Evolutionary conservation across 1,140 invertebrate genomes (phyloP), one percentile per base, ranked within the genome.

Genomic region (Nephotettix cincticeps): DNA sequence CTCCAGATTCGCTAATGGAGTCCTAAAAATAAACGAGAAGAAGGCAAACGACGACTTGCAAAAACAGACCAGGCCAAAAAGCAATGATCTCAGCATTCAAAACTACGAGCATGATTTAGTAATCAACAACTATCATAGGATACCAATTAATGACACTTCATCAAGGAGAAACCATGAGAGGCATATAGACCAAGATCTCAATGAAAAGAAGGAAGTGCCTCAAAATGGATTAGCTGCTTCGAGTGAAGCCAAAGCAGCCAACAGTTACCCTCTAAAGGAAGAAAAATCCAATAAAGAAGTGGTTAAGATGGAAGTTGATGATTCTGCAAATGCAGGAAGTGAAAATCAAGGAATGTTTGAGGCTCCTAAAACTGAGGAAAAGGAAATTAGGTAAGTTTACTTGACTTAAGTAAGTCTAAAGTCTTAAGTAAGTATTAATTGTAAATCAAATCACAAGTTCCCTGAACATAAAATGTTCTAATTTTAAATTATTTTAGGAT

Each of bases 191-290:
- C 4, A 27, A 23, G 21, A 43, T 14, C 1, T 1, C 1, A 9
- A 9, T 3, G 32, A 65, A 32, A 32, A 17, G 30, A 67, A 45
- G 27, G 64, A 67, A 17, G 13, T 3, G 40, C 17, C 32, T 29
- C 30, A 65, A 65, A 67, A 45, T 45, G 32, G 64, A 17, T 67
- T 67, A 23, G 21, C 64, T 0, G 13, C 23, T 23, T 40, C 64
- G n/a, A 67, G 27, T 43, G 32, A 45, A 21, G 64, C 40, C 19
- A 25, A 27, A 29, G 6, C 56, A 27, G 56, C 27, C 1, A 65
- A 43, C 6, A 67, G 64, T 67, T 67, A 67, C 32, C 64, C 64
- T 43, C n/a, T 64, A 4, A 43, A 67, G 40, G 64, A 67, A 9
- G 40, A 67, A 45, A 61, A 3, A 2, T 23, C 56, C 28, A 61